Base-by-base conservation (phyloP, 2,797 vertebrate species). In the Antennarius maculatus region DNA sequence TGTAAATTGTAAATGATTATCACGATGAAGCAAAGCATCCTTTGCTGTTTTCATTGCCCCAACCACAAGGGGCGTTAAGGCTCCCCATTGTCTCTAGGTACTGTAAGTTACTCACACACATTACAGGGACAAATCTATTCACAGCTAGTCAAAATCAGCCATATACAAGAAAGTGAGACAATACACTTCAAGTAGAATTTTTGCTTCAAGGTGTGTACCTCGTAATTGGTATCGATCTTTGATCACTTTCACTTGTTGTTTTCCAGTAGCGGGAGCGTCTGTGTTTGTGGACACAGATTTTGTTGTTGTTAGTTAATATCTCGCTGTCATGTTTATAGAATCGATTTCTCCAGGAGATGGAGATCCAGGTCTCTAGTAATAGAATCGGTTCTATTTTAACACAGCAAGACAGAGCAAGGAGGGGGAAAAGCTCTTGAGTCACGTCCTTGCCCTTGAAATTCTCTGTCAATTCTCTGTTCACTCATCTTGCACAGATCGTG, bases 1-100 rank as follows among this genome's bases (percentile, higher is more conserved):
- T 74, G 34, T 74, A 61, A 61, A 71, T 69, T 73, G 82, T 89
- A 63, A 84, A 81, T 80, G 64, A 86, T 88, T 86, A 69, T 84
- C 80, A 51, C 45, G 42, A 49, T 52, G 6, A 14, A 69, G 43
- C 34, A 37, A 43, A 43, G 4, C 42, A 43, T 13, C 4, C 13
- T 3, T 5, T 13, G 13, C 42, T 13, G 41, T 42, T 42, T 42
- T 12, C 31, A 34, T 34, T 5, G 31, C 31, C 3, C 31, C 31
- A 5, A 34, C 2, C 37, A 8, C 7, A 39, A 11, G 37, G 7
- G 37, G 9, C 10, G 37, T 10, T 9, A 8, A 8, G 37, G 37
- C 7, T 39, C 10, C 7, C 10, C 37, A 3, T 39, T 10, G 37
- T 10, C 37, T 39, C 37, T 8, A 39, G 2, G 37, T 39, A 39